Base-by-base conservation (phyloP, 2,113 vertebrate genomes). In the Eretmodus cyanostictus region DNA sequence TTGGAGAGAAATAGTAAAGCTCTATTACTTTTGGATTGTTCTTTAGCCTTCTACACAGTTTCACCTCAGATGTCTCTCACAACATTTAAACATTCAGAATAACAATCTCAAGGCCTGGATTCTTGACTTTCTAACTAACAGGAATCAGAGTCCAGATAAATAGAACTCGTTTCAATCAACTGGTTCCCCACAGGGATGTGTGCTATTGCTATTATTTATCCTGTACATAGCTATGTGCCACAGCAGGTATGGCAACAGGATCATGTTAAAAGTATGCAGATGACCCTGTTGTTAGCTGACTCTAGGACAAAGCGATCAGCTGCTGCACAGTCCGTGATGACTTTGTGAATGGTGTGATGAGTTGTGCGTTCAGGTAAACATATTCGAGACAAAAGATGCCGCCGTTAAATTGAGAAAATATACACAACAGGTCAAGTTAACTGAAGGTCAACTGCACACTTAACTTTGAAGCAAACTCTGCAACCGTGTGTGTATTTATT, bases 291-390 rank as follows among this genome's bases (percentile, higher is more conserved):
- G n/a, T 42, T 42, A 24, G n/a, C 38, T 6, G n/a, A 47, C 40
- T 47, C 71, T 47, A 47, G 71, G 71, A 29, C 40, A 76, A 47
- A 76, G 71, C 16, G 14, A 76, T 47, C 68, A 29, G 68, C 42
- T 11, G 22, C 22, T 1, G 71, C 40, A 10, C 1, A 47, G 68
- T 11, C 40, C 1, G 16, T 47, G 22, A 29, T 76, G 68, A 19
- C 71, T 76, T 47, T 76, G 0, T 76, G 8, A 71, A 3, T 6
- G 13, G 68, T 45, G 13, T 4, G 38, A 73, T 73, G 68, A 45
- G 68, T 45, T 16, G 22, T 45, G 0, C 3, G 2, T 45, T 45
- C n/a, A 73, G 40, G 40, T 45, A 27, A 73, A 45, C 1, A 0
- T 2, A 47, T 17, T 42, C 12, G 24, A 27, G 68, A 73, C 38